Evolutionary conservation across 2,113 vertebrate genomes (phyloP).

Genomic region (Crotophaga sulcirostris): DNA sequence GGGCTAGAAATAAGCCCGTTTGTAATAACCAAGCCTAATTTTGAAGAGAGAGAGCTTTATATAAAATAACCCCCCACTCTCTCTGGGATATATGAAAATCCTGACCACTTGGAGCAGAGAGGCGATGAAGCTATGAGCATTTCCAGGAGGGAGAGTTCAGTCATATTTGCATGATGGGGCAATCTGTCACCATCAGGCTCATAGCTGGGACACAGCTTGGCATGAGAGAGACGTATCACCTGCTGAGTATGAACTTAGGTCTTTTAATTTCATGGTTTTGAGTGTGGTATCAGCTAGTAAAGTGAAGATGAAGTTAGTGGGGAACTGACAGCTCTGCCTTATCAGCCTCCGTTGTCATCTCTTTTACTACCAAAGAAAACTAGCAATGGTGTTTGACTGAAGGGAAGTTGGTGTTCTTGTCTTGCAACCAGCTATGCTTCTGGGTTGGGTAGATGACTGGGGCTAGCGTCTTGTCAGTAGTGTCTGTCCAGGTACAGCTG

Average conservation of each 20-base stretch:
- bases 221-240: accelerated
- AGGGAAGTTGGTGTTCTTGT: not conserved
- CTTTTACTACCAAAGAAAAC: not conserved
- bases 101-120: not conserved
- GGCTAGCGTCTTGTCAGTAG: not conserved
- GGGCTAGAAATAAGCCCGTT: not conserved
- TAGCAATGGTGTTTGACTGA: accelerated
- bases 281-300: not conserved
- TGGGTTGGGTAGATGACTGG: accelerated
- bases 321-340: not conserved
- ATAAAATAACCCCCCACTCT: not conserved
- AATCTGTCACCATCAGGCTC: not conserved
- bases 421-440: not conserved
- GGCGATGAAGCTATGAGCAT: not conserved
- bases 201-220: not conserved
- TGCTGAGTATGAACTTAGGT: not conserved
- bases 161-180: not conserved
- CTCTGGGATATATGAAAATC: not conserved
- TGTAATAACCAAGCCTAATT: not conserved
- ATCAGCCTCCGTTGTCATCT: not conserved
- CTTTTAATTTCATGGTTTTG: not conserved
- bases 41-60: not conserved
- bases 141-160: not conserved
- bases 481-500: not conserved
- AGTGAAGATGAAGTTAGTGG: not conserved